Evolutionary conservation across 1,140 invertebrate genomes (phyloP).

Genomic region (Globodera ellingtonae): DNA sequence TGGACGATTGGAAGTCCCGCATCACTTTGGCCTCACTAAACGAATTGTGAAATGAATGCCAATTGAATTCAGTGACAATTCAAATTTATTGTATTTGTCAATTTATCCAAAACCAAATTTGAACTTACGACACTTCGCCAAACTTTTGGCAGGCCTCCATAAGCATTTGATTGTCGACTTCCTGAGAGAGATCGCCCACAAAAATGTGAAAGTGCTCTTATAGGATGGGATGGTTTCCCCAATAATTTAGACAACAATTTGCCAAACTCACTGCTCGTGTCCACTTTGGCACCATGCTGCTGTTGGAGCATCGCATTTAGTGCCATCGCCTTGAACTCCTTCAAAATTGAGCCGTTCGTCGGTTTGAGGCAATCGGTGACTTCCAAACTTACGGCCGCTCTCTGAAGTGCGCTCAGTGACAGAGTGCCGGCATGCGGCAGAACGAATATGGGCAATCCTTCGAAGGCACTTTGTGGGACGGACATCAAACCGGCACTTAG

Average conservation of each 20-base stretch:
- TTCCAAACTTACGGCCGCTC: slow-evolving; percentile 27
- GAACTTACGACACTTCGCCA: slow-evolving; percentile 86
- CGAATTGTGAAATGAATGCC: neutral
- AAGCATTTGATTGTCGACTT: slow-evolving; percentile 93
- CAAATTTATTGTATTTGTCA: neutral
- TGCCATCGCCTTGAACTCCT: slow-evolving; percentile 42
- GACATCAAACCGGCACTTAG: slow-evolving; percentile 1
- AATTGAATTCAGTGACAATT: slow-evolving; percentile 13
- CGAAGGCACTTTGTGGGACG: slow-evolving; percentile 10
- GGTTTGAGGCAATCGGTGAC: neutral
- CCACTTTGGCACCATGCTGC: slow-evolving; percentile 34
- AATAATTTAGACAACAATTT: neutral
- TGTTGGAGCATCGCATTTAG: slow-evolving; percentile 25
- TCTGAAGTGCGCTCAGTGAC: slow-evolving; percentile 39
- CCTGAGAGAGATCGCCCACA: slow-evolving; percentile 94
- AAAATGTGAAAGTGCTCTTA: slow-evolving; percentile 92
- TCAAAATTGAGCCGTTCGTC: slow-evolving; percentile 9
- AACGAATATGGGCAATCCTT: slow-evolving; percentile 40
- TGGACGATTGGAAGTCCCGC: slow-evolving; percentile 92
- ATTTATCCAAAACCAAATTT: neutral
- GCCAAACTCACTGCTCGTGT: slow-evolving; percentile 46
- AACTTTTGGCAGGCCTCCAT: slow-evolving; percentile 93
- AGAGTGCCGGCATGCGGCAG: slow-evolving; percentile 36
- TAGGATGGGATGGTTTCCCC: slow-evolving; percentile 34
- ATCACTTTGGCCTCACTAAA: slow-evolving; percentile 62